Base-by-base conservation (phyloP, 2,797 vertebrate species). In the Halcyon badia region DNA sequence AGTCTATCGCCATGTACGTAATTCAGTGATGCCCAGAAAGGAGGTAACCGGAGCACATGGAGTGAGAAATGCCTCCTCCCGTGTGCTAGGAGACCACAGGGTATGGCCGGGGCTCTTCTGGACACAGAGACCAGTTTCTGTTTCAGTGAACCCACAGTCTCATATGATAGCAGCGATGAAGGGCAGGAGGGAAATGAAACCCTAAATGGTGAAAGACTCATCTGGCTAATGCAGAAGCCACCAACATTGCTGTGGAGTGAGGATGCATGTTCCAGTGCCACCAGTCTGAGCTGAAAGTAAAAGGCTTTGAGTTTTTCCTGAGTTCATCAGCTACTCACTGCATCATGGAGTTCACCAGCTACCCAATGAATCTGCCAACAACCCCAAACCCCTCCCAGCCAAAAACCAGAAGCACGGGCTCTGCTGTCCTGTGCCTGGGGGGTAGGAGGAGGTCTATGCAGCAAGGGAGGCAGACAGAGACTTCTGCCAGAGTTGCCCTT, bases 171-270 rank as follows among this genome's bases (percentile, higher is more conserved):
- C 58, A 73, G 28, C 28, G 57, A 62, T 52, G 52, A 76, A 77
- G 76, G 54, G 49, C 8, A 26, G 48, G 60, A 87, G 52, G 19
- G 26, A 94, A 88, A 71, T 11, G 19, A 88, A 83, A 57, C n/a
- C 19, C 57, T 86, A 41, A 44, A 62, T 52, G 28, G 22, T 48
- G 16, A 48, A 52, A 76, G 33, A n/a, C 42, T 61, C 18, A 19
- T 49, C 33, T 51, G 18, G 15, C 70, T 42, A 58, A 58, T 0
- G 3, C 31, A 44, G 10, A 81, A 83, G 37, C 44, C 75, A 62
- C 28, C 37, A n/a, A 3, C 0, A 0, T 4, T 51, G 65, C 71
- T 0, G 0, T 30, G 73, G 78, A 61, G 54, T n/a, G 54, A 88
- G 48, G 54, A 54, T 13, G 35, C 51, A 15, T 21, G 26, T 64